phyloP scores from a whole-genome alignment of 2,888 invertebrate genomes.

The Macropis europaea region DNA sequence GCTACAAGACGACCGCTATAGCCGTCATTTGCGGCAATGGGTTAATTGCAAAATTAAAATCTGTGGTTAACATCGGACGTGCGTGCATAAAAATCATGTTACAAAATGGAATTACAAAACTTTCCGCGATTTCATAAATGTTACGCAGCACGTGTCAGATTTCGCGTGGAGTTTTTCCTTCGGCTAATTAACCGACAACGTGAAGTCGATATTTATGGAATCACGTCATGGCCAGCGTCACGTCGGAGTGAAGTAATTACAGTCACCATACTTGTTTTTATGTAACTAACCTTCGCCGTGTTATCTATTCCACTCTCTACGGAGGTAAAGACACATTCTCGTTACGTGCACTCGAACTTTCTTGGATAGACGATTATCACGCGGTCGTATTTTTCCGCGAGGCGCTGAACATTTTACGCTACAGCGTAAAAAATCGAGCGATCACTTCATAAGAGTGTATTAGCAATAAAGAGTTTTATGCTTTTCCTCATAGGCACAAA shows the following conservation, averaged over 20 bases:
- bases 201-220: slow-evolving; percentile 51
- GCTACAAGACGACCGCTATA: too few species aligned
- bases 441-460: background rate
- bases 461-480: background rate
- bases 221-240: slow-evolving; percentile 42
- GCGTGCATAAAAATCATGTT: too few species aligned
- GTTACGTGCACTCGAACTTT: slow-evolving; percentile 21
- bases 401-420: background rate
- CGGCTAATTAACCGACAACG: slow-evolving; percentile 30
- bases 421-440: background rate
- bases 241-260: slow-evolving; percentile 44
- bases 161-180: slow-evolving; percentile 13
- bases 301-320: slow-evolving; percentile 37
- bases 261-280: slow-evolving; percentile 41
- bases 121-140: slow-evolving; percentile 5
- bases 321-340: slow-evolving; percentile 25
- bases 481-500: background rate
- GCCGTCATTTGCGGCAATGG: too few species aligned
- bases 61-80: too few species aligned
- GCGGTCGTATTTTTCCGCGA: background rate
- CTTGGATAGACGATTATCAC: slow-evolving; percentile 13
- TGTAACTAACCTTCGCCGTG: slow-evolving; percentile 53
- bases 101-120: background rate
- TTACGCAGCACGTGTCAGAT: slow-evolving; percentile 9
- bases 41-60: too few species aligned